phyloP scores from a whole-genome alignment of 1,140 invertebrate species.

The Chrysopa pallens region DNA sequence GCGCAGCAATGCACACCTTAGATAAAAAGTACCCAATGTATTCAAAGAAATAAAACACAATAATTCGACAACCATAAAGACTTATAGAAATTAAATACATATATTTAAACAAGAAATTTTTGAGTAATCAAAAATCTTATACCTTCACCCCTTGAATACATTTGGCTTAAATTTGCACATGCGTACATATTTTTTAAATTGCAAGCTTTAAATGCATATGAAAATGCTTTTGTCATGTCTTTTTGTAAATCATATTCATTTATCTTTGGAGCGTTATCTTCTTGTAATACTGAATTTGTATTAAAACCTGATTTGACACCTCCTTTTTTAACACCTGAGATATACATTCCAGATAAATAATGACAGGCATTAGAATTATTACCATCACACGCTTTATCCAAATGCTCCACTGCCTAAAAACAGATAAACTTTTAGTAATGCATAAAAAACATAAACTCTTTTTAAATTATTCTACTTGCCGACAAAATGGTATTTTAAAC shows the following conservation, averaged over 20 bases:
- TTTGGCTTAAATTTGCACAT: conserved; percentile 71
- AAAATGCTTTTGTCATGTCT: conserved; percentile 57
- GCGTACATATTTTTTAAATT: conserved; percentile 63
- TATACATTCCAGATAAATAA: conserved; percentile 56
- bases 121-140: background rate
- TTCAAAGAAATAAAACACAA: no score
- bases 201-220: conserved; percentile 55
- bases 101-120: conserved; percentile 2
- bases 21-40: no score
- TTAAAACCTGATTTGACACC: conserved; percentile 15
- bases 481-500: no score
- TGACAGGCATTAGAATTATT: conserved; percentile 61
- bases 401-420: conserved; percentile 36
- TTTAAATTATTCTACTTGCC: no score
- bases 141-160: conserved; percentile 55
- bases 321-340: conserved; percentile 37
- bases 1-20: no score
- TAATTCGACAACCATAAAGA: conserved; percentile 1
- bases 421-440: conserved; percentile 1
- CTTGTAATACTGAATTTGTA: background rate
- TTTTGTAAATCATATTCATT: conserved; percentile 38
- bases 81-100: conserved; percentile 3
- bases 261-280: conserved; percentile 1
- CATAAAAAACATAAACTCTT: no score
- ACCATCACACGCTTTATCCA: conserved; percentile 51